Base-by-base conservation (phyloP, 2,797 vertebrate genomes). In the Aulostomus chinensis region DNA sequence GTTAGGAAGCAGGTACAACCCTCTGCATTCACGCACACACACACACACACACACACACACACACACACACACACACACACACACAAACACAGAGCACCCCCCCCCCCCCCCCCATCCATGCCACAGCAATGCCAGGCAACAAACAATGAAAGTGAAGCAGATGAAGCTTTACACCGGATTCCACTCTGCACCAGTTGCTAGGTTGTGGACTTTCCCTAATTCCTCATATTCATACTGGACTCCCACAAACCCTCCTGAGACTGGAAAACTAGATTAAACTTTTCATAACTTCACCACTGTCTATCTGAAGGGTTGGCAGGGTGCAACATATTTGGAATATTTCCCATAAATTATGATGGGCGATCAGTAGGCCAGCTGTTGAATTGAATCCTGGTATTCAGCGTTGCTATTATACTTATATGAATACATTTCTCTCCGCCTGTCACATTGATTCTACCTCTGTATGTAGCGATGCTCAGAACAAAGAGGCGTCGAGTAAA, bases 381-480 rank as follows among this genome's bases (percentile, higher is more conserved):
- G 71, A 58, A 14, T 57, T 66, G 41, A 47, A 77, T 77, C 33
- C 56, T 56, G 57, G 63, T 52, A 72, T 87, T 87, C 75, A 81
- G 33, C 37, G 37, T 48, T 61, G 71, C 84, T 76, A 80, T 88
- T 89, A 84, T 87, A 49, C 56, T 68, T 47, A 61, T 88, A 79
- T 88, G 86, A 88, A 89, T 88, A 81, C 85, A 84, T 86, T 72
- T 88, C 74, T 85, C 75, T 73, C 31, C 72, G 83, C 77, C 12
- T 88, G 88, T 87, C 86, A 82, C 55, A 46, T 22, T 13, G 55
- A 83, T 74, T 88, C 59, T 40, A 41, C 64, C 53, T 60, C 83
- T 83, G 82, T 83, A 80, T 80, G 73, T 49, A 39, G 57, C 52
- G 74, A 84, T 50, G 64, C 39, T 54, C 50, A 47, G 57, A 76